Conservation (phyloP, 2,797 vertebrate species). For the Karalla daura region DNA sequence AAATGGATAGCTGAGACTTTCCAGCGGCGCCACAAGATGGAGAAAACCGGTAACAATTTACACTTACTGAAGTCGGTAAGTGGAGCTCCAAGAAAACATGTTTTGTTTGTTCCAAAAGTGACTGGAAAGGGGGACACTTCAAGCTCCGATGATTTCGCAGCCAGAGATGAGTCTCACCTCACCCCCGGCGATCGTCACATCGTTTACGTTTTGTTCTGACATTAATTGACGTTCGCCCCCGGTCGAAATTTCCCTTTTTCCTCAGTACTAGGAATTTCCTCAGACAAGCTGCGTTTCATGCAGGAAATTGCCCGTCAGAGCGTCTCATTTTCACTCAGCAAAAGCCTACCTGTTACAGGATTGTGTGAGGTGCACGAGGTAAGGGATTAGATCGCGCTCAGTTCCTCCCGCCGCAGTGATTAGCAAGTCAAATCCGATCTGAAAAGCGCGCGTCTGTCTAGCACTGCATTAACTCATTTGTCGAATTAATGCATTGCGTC, state of each 20-base stretch:
- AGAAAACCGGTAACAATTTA: no score
- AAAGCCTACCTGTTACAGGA: conserved; percentile 2
- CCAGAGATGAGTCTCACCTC: no score
- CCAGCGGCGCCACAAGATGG: no score
- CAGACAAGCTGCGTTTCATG: neutral
- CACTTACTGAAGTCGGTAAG: no score
- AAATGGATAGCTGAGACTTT: no score
- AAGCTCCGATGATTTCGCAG: neutral
- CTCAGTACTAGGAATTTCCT: neutral
- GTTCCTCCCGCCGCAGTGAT: conserved; percentile 16
- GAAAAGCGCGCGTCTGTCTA: conserved; percentile 8
- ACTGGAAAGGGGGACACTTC: neutral
- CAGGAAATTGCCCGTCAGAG: conserved; percentile 21
- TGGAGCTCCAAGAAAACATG: neutral
- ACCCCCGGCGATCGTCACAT: no score
- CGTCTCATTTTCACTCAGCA: conserved; percentile 18
- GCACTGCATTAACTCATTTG: conserved; percentile 12
- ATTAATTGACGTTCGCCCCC: neutral
- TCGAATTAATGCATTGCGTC: conserved; percentile 2
- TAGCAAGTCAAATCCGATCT: conserved; percentile 36
- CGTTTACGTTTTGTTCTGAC: neutral
- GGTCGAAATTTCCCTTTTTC: neutral
- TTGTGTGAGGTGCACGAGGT: conserved; percentile 7
- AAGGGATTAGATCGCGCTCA: conserved; percentile 45
- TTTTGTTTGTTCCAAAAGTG: neutral